phyloP scores from a whole-genome alignment of 2,797 vertebrate genomes.

The Sarcoramphus papa region DNA sequence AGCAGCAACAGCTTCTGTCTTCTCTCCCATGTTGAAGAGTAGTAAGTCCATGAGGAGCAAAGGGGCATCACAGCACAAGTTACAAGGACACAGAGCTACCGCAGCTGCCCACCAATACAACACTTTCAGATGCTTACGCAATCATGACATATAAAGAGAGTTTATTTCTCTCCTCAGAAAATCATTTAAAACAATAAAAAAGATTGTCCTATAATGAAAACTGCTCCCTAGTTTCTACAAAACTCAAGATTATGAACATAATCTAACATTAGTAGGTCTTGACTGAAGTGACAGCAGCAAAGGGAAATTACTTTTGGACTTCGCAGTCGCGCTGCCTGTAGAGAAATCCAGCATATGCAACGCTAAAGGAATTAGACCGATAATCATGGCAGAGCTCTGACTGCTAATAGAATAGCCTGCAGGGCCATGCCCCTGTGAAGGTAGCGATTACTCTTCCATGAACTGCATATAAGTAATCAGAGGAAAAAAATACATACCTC shows the following conservation, averaged over 20 bases:
- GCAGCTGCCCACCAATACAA: neutral
- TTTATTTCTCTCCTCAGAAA: neutral
- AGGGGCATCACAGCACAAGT: neutral
- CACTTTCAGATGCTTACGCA: neutral
- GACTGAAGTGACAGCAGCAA: neutral
- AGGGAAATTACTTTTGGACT: neutral
- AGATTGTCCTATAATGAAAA: neutral
- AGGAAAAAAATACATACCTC: neutral
- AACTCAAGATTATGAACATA: neutral
- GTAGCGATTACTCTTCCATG: neutral
- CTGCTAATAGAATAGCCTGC: too few relatives aligned
- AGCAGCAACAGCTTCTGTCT: neutral
- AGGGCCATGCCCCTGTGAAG: neutral
- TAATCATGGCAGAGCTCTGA: neutral
- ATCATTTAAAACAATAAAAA: too few relatives aligned
- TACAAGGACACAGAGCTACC: neutral
- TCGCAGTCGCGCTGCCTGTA: rapidly evolving
- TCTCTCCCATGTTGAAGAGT: neutral
- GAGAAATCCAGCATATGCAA: neutral
- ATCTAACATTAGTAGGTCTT: neutral
- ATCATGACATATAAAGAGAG: too few relatives aligned
- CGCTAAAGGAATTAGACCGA: neutral
- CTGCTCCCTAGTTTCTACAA: neutral
- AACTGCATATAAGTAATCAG: neutral
- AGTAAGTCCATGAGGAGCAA: neutral